Base-by-base conservation (phyloP, 1,140 invertebrate species). In the Chionoecetes opilio region DNA sequence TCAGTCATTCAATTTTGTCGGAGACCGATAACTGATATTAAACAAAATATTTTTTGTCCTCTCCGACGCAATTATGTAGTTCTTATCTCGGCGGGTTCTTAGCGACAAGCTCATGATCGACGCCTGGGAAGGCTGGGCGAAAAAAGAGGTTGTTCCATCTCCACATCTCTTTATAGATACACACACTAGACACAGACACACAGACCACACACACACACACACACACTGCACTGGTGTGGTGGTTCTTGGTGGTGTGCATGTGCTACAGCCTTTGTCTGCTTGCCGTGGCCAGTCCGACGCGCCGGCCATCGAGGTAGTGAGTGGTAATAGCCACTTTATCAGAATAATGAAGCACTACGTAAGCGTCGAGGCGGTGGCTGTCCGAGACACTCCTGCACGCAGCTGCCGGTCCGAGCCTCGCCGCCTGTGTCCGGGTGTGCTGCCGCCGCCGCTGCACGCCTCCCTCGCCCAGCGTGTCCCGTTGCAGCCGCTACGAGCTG, bases 281-380 rank as follows among this genome's bases (percentile, higher is more conserved):
- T 82, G 21, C 29, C 46, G 32, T 91, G 31, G 11, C n/a, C 37
- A 14, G 38, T 26, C 63, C 26, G 63, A 75, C 63, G 63, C 63
- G 63, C 63, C 63, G 63, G n/a, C 63, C 63, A 75, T 75, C 63
- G 63, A 75, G 63, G 63, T 75, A 75, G 63, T 75, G 63, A 75
- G 63, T 75, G 63, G 63, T 75, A 75, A 75, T 75, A n/a, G 63
- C 26, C 86, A 88, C 86, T 88, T 41, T 38, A 88, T 88, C 86
- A 88, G 34, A 41, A 88, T 88, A 88, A 88, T 88, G 86, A 88
- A 88, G 35, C 86, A 37, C 38, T 88, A 88, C 32, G 34, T 88
- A 38, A 88, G 86, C 84, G 32, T 86, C 84, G 84, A 35, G 35
- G 32, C 84, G 32, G 35, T 86, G 84, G 84, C 35, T 86, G 84